Percentiles rank a stretch among this genome's conserved stretches.
Conservation (phyloP, 2,888 invertebrate species). For the Helleia helle region DNA sequence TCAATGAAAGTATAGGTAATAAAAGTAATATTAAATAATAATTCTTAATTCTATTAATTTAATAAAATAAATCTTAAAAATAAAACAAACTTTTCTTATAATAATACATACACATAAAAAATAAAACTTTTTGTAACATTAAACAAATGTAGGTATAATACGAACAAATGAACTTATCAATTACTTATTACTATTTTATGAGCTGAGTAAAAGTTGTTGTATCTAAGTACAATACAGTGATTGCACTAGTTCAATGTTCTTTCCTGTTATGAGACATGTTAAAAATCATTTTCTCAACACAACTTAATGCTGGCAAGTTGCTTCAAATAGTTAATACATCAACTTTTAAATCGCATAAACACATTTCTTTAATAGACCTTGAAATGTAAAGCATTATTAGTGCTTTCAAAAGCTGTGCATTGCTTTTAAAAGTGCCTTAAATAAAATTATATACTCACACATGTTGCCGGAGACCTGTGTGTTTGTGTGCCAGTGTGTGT, state of each 20-base stretch:
- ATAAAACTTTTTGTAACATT: neutral
- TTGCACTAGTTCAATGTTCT: no score
- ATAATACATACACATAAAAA: neutral
- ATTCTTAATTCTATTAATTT: no score
- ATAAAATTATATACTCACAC: conserved; percentile 49
- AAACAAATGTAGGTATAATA: neutral
- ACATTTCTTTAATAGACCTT: neutral
- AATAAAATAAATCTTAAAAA: no score
- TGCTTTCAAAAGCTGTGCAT: conserved; percentile 9
- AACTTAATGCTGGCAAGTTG: no score
- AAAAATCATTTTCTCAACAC: no score
- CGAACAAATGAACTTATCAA: neutral
- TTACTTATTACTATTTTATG: neutral
- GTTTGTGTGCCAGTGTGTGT: conserved; percentile 38
- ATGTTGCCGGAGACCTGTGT: conserved; percentile 40
- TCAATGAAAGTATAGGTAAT: no score
- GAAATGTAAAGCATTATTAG: neutral
- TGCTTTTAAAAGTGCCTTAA: conserved; percentile 15
- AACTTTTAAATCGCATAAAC: no score
- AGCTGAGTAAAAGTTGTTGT: neutral
- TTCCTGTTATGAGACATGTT: no score
- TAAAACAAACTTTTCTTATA: no score
- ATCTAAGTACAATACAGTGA: no score
- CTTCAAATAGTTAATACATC: no score
- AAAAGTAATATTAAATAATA: no score